Conservation (phyloP, 2,888 invertebrate genomes). For the Orthosia gracilis region DNA sequence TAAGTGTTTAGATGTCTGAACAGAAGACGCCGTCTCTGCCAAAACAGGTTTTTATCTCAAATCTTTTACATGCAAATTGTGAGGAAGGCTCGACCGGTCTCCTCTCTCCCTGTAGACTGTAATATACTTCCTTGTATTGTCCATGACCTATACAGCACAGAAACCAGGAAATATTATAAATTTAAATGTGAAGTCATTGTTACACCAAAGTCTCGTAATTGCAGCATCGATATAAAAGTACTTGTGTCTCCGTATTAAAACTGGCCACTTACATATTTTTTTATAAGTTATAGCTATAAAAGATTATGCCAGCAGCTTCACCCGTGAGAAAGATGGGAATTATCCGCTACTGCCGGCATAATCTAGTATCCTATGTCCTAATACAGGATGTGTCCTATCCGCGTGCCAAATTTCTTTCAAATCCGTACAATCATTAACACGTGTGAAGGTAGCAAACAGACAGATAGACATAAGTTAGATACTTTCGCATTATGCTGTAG, state of each 20-base stretch:
- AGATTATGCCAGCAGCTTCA: too few relatives aligned
- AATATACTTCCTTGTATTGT: constrained; percentile 15
- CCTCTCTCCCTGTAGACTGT: constrained; percentile 25
- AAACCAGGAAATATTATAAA: constrained; percentile 54
- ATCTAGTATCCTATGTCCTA: too few relatives aligned
- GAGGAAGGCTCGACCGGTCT: constrained; percentile 2
- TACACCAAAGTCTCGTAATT: constrained; percentile 28
- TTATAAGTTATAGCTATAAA: not conserved
- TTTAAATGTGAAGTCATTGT: constrained; percentile 50
- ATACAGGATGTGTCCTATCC: too few relatives aligned
- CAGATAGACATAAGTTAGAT: too few relatives aligned
- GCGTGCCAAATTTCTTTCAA: too few relatives aligned
- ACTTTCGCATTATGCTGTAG: too few relatives aligned
- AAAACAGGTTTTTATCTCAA: constrained; percentile 3
- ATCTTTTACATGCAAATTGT: not conserved
- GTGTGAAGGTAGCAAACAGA: too few relatives aligned
- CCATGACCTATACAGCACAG: constrained; percentile 54
- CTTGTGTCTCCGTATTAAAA: constrained; percentile 6
- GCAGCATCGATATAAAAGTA: constrained; percentile 31
- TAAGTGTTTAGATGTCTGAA: not conserved
- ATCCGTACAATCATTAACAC: too few relatives aligned
- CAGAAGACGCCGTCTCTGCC: not conserved
- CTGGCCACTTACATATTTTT: not conserved
- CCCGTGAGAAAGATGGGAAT: too few relatives aligned
- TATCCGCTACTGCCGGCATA: too few relatives aligned